Base-by-base conservation (phyloP, 1,140 invertebrate species). In the Zeugodacus cucurbitae region DNA sequence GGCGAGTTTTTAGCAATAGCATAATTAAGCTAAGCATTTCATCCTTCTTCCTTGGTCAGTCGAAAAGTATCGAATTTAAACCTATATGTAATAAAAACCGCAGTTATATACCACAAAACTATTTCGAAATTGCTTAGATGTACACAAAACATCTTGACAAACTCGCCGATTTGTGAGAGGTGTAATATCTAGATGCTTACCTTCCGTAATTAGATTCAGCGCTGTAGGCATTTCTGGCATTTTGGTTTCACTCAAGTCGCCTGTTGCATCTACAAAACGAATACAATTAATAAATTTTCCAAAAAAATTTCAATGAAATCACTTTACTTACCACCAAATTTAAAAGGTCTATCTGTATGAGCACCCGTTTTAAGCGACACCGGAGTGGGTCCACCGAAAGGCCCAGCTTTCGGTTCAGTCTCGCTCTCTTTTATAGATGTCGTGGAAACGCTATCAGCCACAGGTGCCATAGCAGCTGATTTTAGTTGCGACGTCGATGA, bases 121-220 rank as follows among this genome's bases (percentile, higher is more conserved):
- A n/a, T n/a, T n/a, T n/a, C n/a, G n/a, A n/a, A n/a, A n/a, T n/a
- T n/a, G n/a, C n/a, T n/a, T n/a, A n/a, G n/a, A n/a, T n/a, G n/a
- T n/a, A n/a, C n/a, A n/a, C n/a, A n/a, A n/a, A n/a, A n/a, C n/a
- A n/a, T n/a, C n/a, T n/a, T n/a, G n/a, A n/a, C 14, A 48, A 48
- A 48, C 44, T 48, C 10, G 3, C 44, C 14, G 44, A 48, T 10
- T 48, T 11, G 44, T 10, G 44, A 48, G 14, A 8, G 8, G 44
- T 48, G 20, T 54, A 17, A 17, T 17, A 11, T 20, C 14, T 4
- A 2, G 8, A 0, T n/a, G 14, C 87, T 87, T 54, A 89, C 88
- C 88, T 86, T 88, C 88, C 85, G 87, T 58, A 58, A 88, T 87
- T 1, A 85, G 48, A 88, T 88, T 89, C 17, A 89, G 34, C 57